phyloP scores from a whole-genome alignment of 2,113 vertebrate species.

The Myotis lucifugus region DNA sequence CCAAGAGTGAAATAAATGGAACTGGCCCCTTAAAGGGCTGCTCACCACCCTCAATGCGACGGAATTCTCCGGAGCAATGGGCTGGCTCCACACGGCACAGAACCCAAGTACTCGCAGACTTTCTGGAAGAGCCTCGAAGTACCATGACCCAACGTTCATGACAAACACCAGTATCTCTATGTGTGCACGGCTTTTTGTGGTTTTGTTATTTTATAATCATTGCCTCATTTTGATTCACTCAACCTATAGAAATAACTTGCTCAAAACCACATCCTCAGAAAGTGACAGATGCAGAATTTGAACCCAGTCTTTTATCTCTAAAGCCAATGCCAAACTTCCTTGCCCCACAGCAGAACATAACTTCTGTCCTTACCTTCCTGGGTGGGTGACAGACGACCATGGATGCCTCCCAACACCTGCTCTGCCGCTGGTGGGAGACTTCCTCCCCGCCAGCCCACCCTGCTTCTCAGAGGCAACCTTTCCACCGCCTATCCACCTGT shows the following conservation, averaged over 20 bases:
- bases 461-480: not conserved
- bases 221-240: not conserved
- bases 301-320: not conserved
- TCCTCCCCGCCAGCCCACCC: not conserved
- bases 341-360: not conserved
- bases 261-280: conserved; percentile 33
- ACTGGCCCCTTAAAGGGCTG: not conserved
- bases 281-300: not conserved
- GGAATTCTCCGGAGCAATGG: not conserved
- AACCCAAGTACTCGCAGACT: not conserved
- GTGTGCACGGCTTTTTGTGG: not conserved
- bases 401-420: not conserved
- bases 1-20: not conserved
- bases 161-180: not conserved
- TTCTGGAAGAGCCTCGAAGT: not conserved
- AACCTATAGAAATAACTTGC: not conserved
- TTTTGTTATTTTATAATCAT: not conserved
- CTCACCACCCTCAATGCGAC: not conserved
- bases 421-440: not conserved
- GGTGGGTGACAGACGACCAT: not conserved
- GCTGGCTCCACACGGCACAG: not conserved
- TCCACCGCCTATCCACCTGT: not conserved
- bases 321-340: not conserved
- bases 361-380: not conserved
- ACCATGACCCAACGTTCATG: not conserved